Conservation (phyloP, 2,888 invertebrate species). For the Cephus spinipes region DNA sequence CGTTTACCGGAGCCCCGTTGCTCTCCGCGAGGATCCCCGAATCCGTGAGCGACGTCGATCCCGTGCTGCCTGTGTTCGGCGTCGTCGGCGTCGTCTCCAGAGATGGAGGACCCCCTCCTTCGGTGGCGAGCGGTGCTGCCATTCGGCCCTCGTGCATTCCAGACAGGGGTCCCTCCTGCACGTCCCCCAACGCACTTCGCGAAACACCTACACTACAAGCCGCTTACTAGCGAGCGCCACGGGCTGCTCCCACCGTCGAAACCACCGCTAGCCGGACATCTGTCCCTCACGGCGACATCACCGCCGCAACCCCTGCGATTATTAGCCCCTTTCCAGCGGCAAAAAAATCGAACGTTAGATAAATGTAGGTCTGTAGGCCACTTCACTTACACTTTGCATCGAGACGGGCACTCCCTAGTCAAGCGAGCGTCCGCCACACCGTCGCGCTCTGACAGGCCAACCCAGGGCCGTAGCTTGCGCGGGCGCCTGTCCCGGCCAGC, state of each 20-base stretch:
- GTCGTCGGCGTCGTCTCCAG: slow-evolving; percentile 12
- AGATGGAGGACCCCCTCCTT: slow-evolving; percentile 8
- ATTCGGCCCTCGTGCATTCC: slow-evolving; percentile 61
- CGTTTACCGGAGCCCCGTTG: slow-evolving; percentile 30
- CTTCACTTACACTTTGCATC: slow-evolving; percentile 87
- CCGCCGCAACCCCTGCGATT: slow-evolving; percentile 45
- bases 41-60: slow-evolving; percentile 35
- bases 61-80: slow-evolving; percentile 9
- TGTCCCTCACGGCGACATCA: slow-evolving; percentile 44
- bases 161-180: slow-evolving; percentile 18
- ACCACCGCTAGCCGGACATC: slow-evolving; percentile 41
- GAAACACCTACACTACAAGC: slow-evolving; percentile 21
- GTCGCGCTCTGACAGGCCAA: slow-evolving; percentile 44
- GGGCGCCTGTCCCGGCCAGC: slow-evolving; percentile 8
- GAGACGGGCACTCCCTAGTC: slow-evolving; percentile 75
- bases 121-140: slow-evolving; percentile 46
- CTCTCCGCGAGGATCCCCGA: slow-evolving; percentile 32
- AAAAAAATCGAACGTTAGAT: slow-evolving; percentile 75
- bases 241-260: slow-evolving; percentile 32
- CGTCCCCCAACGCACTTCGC: slow-evolving; percentile 10
- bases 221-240: slow-evolving; percentile 17
- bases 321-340: slow-evolving; percentile 67
- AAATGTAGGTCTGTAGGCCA: slow-evolving; percentile 92
- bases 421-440: slow-evolving; percentile 72
- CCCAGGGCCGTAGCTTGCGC: slow-evolving; percentile 33